These are phyloP conservation scores for Pogonocichla stellata DNA, from an alignment of 2,113 vertebrate species.

Conservation along the genomic window DNA sequence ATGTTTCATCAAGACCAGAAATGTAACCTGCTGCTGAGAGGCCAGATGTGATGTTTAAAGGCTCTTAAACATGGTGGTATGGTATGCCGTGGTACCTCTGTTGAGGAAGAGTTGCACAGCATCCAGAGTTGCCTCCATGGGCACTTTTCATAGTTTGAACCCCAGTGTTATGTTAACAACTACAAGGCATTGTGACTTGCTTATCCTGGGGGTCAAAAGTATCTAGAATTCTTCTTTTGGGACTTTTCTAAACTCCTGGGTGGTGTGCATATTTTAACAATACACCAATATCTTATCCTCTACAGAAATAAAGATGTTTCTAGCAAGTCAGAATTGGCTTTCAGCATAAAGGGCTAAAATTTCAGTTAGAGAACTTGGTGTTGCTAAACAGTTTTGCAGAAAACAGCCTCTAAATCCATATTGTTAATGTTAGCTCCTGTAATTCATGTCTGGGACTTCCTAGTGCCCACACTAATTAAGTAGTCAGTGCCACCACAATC, in stretches of 20 bases:
- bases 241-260: neutral
- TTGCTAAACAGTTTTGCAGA: neutral
- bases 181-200: neutral
- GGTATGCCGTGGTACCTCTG: fast-evolving
- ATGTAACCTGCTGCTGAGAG: neutral
- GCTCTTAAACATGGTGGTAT: neutral
- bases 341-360: neutral
- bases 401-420: neutral
- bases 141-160: neutral
- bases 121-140: fast-evolving
- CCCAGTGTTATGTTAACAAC: neutral
- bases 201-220: neutral
- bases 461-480: fast-evolving
- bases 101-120: neutral
- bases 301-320: neutral
- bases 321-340: neutral
- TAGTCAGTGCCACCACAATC: too few relatives aligned
- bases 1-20: neutral
- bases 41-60: neutral
- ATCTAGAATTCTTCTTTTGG: neutral
- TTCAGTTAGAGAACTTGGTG: neutral
- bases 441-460: neutral
- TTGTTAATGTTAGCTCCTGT: neutral
- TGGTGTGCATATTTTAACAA: neutral
- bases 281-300: neutral